These are phyloP conservation scores for Ctenoplectra terminalis DNA, from an alignment of 1,140 invertebrate genomes.

Conservation along the genomic window DNA sequence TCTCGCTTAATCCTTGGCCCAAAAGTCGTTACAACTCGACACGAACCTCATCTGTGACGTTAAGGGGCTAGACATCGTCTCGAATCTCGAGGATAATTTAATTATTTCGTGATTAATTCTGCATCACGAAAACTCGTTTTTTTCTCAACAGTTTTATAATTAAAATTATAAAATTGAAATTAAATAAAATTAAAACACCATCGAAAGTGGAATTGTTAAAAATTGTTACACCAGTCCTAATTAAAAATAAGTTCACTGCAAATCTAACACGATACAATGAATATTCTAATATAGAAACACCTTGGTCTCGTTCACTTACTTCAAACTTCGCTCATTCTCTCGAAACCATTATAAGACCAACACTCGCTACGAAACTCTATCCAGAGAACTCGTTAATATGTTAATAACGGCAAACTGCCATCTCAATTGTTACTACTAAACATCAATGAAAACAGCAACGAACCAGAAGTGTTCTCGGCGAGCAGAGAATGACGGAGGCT, in stretches of 20 bases:
- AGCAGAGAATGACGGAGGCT: constrained; percentile 43
- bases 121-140: too few species aligned
- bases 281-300: not conserved
- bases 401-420: constrained; percentile 26
- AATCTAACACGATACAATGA: not conserved
- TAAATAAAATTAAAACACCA: too few species aligned
- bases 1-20: constrained; percentile 49
- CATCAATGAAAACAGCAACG: constrained; percentile 36
- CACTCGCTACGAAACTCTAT: too few species aligned
- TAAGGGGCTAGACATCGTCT: constrained; percentile 6
- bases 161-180: not conserved
- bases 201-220: too few species aligned
- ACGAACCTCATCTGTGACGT: constrained; percentile 19
- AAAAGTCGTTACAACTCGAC: constrained; percentile 43
- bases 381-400: constrained; percentile 6
- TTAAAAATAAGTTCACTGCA: not conserved
- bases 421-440: not conserved
- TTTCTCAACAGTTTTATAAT: not conserved
- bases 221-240: too few species aligned
- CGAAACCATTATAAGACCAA: not conserved
- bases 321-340: not conserved
- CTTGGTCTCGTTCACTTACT: too few species aligned
- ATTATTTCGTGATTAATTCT: constrained; percentile 20
- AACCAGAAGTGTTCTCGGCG: constrained; percentile 10
- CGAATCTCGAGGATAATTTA: constrained; percentile 23